Evolutionary conservation across 1,140 invertebrate species (phyloP).

Genomic region (Monomorium pharaonis): DNA sequence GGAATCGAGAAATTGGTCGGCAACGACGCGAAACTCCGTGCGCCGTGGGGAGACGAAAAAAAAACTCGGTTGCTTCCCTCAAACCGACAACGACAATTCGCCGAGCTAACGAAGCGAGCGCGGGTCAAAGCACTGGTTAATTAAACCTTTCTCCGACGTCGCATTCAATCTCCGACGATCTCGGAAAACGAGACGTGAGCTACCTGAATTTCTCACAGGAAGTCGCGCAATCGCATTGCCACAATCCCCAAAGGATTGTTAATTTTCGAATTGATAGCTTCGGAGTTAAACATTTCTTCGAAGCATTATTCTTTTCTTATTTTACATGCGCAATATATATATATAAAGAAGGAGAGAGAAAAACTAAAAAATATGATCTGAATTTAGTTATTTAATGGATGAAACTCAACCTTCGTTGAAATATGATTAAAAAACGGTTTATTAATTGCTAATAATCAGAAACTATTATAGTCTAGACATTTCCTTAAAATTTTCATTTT

Average conservation of each 20-base stretch:
- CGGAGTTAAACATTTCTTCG: neutral
- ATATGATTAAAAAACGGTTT: no score
- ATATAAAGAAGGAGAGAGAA: neutral
- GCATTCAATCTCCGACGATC: constrained; percentile 30
- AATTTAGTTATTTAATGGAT: no score
- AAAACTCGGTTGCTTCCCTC: neutral
- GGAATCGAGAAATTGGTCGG: constrained; percentile 14
- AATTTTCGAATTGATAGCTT: neutral
- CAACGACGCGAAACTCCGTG: constrained; percentile 20
- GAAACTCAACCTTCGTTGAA: no score
- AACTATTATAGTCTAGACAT: no score
- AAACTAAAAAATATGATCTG: no score
- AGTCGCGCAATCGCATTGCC: neutral
- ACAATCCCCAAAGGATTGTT: neutral
- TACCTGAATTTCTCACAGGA: neutral
- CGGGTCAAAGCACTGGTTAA: constrained; percentile 21
- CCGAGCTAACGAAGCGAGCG: constrained; percentile 21
- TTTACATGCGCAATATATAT: neutral
- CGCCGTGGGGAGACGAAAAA: neutral
- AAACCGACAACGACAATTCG: constrained; percentile 25
- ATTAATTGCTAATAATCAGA: no score
- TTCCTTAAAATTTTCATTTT: no score
- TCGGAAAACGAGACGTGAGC: neutral
- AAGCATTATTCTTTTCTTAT: neutral
- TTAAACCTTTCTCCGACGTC: constrained; percentile 36